Base-by-base conservation (phyloP, 2,797 vertebrate species). In the Cyclopterus lumpus region DNA sequence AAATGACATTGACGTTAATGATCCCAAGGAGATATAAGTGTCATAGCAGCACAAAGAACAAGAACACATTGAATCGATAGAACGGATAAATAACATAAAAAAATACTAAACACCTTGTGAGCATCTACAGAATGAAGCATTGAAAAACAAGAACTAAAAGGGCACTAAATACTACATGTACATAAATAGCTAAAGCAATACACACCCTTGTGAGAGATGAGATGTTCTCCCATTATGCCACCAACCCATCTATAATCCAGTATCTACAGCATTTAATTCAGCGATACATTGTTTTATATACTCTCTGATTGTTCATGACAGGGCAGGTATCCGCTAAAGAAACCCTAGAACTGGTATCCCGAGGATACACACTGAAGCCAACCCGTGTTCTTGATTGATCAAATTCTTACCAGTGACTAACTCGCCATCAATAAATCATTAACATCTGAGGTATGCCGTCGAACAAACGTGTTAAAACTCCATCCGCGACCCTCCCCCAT, bases 381-480 rank as follows among this genome's bases (percentile, higher is more conserved):
- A 38, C 22, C 26, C 8, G 14, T 28, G 28, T 26, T 32, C 14
- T 49, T 63, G n/a, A 36, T 28, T 44, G 38, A 55, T 7, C 46
- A 8, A 12, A n/a, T 30, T 64, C 32, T 32, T 30, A 22, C 49
- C 48, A 18, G 38, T 2, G 48, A 26, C 57, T 28, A 18, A 38
- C 8, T 48, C 15, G 14, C 67, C 48, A 53, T 28, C 12, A 26
- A 57, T 76, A 48, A 80, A 72, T 61, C 67, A 67, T 74, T 75
- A 59, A 76, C 64, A 46, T 16, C 26, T 30, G 4, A 57, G 57
- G 34, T 57, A 75, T 64, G 74, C 34, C 32, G 71, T 30, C 44
- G 57, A 68, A 67, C n/a, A 65, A 58, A 40, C 28, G 20, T 8
- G 15, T 26, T 18, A 59, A 72, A 28, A 49, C 57, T 10, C 46